phyloP scores from a whole-genome alignment of 2,113 vertebrate species.

The Coptodon rendalli region DNA sequence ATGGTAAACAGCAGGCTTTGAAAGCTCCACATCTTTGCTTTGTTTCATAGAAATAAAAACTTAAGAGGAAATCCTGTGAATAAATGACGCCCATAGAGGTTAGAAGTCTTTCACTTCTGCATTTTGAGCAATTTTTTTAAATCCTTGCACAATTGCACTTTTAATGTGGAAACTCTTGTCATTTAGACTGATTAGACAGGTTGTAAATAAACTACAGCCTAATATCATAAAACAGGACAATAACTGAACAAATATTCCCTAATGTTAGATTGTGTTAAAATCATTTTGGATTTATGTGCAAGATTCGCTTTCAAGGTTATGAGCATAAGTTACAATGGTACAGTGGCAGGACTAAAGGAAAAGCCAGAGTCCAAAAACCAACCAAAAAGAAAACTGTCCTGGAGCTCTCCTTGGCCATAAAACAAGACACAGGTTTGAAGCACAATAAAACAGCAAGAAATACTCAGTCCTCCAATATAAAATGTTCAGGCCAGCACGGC shows the following conservation, averaged over 20 bases:
- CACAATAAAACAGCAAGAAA: background rate
- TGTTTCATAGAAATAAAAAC: background rate
- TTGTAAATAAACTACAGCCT: background rate
- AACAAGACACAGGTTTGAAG: background rate
- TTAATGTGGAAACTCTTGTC: background rate
- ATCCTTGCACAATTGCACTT: background rate
- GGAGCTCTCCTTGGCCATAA: background rate
- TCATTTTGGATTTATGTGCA: background rate
- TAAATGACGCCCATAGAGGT: background rate
- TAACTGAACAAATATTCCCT: background rate
- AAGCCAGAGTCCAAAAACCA: background rate
- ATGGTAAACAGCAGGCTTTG: background rate
- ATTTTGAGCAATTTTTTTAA: background rate
- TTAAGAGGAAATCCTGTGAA: background rate
- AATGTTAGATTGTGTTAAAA: background rate
- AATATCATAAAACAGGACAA: background rate
- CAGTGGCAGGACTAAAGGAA: background rate
- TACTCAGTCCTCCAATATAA: background rate
- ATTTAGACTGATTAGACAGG: background rate
- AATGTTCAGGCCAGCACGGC: background rate
- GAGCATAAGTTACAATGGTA: background rate
- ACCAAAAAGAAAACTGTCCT: background rate
- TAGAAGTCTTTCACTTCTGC: background rate
- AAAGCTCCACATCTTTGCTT: background rate
- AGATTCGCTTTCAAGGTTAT: background rate